phyloP scores from a whole-genome alignment of 2,888 invertebrate species.

The Alcis repandata region DNA sequence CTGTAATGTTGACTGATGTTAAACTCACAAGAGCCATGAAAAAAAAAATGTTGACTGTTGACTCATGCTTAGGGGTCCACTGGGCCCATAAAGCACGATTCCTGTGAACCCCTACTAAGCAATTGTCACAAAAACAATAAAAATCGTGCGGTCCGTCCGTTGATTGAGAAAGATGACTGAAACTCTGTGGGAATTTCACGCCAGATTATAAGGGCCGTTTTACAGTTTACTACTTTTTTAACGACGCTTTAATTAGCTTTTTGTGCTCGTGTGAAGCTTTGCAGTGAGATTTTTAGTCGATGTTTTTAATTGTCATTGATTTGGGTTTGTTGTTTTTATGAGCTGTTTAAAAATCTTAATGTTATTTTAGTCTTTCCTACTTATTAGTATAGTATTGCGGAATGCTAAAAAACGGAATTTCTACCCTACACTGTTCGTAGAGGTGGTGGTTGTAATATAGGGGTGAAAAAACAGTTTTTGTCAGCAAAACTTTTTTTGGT shows the following conservation, averaged over 20 bases:
- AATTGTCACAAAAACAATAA: conserved; percentile 82
- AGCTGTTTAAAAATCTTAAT: not conserved
- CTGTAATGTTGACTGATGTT: too few relatives aligned
- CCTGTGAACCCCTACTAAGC: conserved; percentile 60
- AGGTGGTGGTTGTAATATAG: too few relatives aligned
- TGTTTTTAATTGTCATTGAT: conserved; percentile 29
- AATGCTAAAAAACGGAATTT: too few relatives aligned
- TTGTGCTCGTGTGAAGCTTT: conserved; percentile 32
- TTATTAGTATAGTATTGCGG: too few relatives aligned
- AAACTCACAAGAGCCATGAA: too few relatives aligned
- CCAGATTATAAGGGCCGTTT: conserved; percentile 69
- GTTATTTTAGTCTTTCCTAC: not conserved
- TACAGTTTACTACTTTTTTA: conserved; percentile 57
- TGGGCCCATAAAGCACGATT: not conserved
- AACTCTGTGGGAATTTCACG: conserved; percentile 72
- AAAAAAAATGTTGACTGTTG: too few relatives aligned
- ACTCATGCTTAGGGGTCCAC: not conserved
- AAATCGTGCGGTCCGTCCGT: conserved; percentile 77
- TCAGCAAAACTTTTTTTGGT: too few relatives aligned
- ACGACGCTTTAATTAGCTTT: conserved; percentile 35
- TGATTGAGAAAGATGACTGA: conserved; percentile 84
- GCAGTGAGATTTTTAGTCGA: conserved; percentile 16
- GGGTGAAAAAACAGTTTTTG: too few relatives aligned
- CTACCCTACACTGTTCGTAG: too few relatives aligned
- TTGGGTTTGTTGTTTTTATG: not conserved